Conservation (phyloP, 2,113 vertebrate species). For the Trogon melanurus region DNA sequence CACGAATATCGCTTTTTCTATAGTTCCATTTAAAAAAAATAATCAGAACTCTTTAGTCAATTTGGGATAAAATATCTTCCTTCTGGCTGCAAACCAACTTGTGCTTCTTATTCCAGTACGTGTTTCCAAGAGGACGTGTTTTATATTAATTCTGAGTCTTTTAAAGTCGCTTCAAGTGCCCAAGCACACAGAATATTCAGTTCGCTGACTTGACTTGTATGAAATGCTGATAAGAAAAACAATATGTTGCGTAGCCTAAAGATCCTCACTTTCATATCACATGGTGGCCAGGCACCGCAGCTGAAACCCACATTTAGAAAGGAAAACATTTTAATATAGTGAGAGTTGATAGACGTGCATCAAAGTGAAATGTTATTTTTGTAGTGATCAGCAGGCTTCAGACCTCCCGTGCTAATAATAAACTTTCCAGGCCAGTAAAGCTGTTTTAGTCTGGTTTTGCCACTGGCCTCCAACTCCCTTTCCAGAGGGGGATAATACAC, state of each 20-base stretch:
- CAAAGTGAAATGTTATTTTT: conserved; percentile 52
- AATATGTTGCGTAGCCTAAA: background rate
- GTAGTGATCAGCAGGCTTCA: conserved; percentile 28
- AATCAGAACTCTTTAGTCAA: background rate
- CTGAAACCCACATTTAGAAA: conserved; percentile 50
- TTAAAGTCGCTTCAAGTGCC: background rate
- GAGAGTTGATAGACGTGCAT: conserved; percentile 19
- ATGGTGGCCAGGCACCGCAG: conserved; percentile 33
- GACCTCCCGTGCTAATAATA: conserved; percentile 48
- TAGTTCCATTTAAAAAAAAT: background rate
- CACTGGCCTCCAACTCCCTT: background rate
- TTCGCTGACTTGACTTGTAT: background rate
- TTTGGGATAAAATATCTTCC: background rate
- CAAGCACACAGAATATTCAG: background rate
- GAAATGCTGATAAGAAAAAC: background rate
- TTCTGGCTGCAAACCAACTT: background rate
- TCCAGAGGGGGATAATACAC: background rate
- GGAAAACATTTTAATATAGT: conserved; percentile 45
- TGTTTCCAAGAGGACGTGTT: background rate
- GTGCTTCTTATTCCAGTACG: background rate
- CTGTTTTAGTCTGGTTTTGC: conserved; percentile 28
- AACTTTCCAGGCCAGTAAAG: background rate
- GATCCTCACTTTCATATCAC: conserved; percentile 14
- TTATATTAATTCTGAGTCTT: background rate
- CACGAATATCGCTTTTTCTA: background rate